Conservation (phyloP, 2,888 invertebrate genomes). For the Thymelicus acteon region DNA sequence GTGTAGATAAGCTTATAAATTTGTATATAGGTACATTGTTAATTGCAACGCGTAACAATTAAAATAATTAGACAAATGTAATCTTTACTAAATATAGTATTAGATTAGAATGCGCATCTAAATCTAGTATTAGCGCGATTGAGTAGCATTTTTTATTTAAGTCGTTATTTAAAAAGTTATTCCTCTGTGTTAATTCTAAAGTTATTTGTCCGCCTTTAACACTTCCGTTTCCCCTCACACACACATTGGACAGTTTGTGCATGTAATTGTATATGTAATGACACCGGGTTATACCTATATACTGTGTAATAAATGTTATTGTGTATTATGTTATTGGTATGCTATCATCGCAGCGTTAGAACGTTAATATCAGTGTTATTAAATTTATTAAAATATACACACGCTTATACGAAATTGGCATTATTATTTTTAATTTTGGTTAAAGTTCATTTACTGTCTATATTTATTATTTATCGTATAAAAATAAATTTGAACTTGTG, state of each 20-base stretch:
- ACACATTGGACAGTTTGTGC: constrained; percentile 14
- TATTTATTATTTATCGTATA: too few species aligned
- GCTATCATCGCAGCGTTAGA: constrained; percentile 10
- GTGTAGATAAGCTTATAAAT: constrained; percentile 1
- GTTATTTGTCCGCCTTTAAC: neutral
- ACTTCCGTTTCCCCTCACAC: neutral
- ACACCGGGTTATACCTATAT: constrained; percentile 21
- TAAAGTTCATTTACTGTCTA: too few species aligned
- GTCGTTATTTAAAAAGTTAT: neutral
- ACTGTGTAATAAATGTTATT: constrained; percentile 20
- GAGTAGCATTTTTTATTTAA: neutral
- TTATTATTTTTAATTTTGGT: neutral
- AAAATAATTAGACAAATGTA: constrained; percentile 1
- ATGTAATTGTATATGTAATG: constrained; percentile 24
- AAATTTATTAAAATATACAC: neutral
- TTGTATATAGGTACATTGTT: neutral
- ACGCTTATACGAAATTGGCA: neutral
- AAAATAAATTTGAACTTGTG: too few species aligned
- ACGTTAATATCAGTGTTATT: neutral
- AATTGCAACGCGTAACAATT: neutral
- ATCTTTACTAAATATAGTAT: neutral
- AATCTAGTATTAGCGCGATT: neutral
- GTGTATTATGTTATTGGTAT: neutral
- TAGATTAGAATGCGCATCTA: neutral
- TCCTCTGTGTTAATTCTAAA: neutral